Evolutionary conservation across 2,888 invertebrate species (phyloP), one percentile per base, ranked within the genome.

Genomic region (Epistrophe eligans): DNA sequence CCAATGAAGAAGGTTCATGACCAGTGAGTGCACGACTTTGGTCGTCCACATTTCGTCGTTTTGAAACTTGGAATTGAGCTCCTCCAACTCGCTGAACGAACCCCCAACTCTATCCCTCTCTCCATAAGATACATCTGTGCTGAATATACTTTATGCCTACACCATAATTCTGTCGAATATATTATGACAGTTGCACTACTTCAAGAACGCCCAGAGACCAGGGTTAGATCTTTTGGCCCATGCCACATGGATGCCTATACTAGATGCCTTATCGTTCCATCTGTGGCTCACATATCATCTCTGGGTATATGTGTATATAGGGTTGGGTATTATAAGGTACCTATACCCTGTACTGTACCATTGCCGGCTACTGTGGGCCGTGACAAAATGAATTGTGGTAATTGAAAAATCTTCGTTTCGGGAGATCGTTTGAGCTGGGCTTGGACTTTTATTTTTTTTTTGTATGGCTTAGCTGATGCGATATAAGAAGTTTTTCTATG

Each of bases 321-420:
- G 40, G 55, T 40, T 62, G 58, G 57, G 32, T 28, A 52, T 66
- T 28, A 32, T 66, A 62, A 66, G 67, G 48, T 35, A 32, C 32
- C 32, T 50, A 19, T 73, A 62, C 13, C 38, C 40, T 35, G 60
- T 48, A 38, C 32, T 32, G 66, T 48, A 38, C 40, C 40, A 74
- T 43, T 32, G 58, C 58, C 45, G 60, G 60, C 67, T 79, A 84
- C 83, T 79, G 79, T 84, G 74, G 74, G 62, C 83, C 79, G 83
- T 74, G 83, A 84, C 67, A 84, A 79, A 84, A 74, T 79, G 82
- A 82, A 40, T 82, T 82, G 77, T 82, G 77, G 77, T 82, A 82
- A 82, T 82, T 82, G 81, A 82, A 81, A 82, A 82, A 71, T 82
- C 64, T 77, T 71, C 71, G 71, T 77, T 77, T 66, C 24, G 72